A percentile compares a stretch with the other conserved stretches of the same genome.
Evolutionary conservation across 2,113 vertebrate species (phyloP).

Genomic region (Corythaeola cristata): DNA sequence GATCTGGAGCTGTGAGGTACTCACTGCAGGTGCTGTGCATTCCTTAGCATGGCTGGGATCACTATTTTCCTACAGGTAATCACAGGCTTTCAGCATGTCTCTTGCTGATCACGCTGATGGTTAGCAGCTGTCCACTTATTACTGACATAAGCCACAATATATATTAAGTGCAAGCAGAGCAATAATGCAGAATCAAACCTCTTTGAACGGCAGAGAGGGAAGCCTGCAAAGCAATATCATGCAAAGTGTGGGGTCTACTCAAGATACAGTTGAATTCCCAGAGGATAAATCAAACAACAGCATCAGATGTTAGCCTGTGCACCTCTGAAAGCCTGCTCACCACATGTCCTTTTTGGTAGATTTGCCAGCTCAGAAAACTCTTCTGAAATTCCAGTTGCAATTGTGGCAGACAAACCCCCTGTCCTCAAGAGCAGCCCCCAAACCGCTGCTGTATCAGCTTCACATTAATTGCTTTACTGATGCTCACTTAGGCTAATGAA

Average conservation of each 20-base stretch:
- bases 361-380: neutral
- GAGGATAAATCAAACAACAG: neutral
- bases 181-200: neutral
- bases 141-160: neutral
- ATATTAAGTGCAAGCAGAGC: neutral
- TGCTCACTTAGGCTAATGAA: neutral
- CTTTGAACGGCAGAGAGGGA: neutral
- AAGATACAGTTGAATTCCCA: neutral
- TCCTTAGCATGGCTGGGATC: neutral
- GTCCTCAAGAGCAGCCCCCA: neutral
- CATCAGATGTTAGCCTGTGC: neutral
- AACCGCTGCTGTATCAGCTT: neutral
- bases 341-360: accelerated
- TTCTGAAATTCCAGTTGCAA: neutral
- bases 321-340: neutral
- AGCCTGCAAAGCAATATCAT: neutral
- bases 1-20: neutral
- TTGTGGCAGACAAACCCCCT: neutral
- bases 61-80: neutral
- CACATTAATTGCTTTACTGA: constrained; percentile 4
- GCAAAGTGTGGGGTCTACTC: neutral
- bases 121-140: neutral
- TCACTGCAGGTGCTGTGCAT: neutral
- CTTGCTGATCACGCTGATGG: neutral
- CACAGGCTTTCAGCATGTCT: too few relatives aligned